Evolutionary conservation across 1,140 invertebrate genomes (phyloP), one percentile per base, ranked within the genome.

Genomic region (Aphaenogaster rudis): DNA sequence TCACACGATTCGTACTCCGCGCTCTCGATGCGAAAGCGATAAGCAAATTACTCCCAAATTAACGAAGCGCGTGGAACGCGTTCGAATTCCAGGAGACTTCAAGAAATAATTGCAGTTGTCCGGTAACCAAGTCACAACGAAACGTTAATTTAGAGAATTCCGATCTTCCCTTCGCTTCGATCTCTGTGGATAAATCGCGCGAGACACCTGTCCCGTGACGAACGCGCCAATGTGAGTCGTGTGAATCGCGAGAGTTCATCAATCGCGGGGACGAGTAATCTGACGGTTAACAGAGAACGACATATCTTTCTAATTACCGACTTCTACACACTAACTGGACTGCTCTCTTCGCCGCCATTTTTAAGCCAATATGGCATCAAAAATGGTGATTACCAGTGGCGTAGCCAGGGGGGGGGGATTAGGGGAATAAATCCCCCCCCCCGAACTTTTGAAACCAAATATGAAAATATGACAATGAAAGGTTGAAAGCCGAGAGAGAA

Each of bases 11-110:
- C 28, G 28, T 59, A 59, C 57, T 5, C 15, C 63, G 8, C 8
- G 63, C 17, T 66, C 63, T 66, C 17, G 17, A 64, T 64, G 15
- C 17, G 36, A 39, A 66, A 66, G 36, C 61, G 33, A 64, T 36
- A 63, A 63, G 7, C 33, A 64, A 64, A 64, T 36, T 64, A 64
- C 33, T 66, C 9, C 17, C 17, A 66, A 66, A 66, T 66, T 66
- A 36, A 66, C 17, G 17, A 39, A 66, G 17, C 17, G 39, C 33
- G 13, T 2, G 33, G 2, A 2, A 64, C 1, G 61, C 13, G 7
- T 64, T 64, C 7, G 33, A 64, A 64, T 64, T 64, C 6, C 6
- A 28, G 28, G 28, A 28, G 28, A 28, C 28, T 36, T 17, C 17
- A 66, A 66, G 9, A 66, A 66, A 66, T 66, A 42, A 39, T 8